phyloP scores from a whole-genome alignment of 2,113 vertebrate genomes.

The Opisthocomus hoazin region DNA sequence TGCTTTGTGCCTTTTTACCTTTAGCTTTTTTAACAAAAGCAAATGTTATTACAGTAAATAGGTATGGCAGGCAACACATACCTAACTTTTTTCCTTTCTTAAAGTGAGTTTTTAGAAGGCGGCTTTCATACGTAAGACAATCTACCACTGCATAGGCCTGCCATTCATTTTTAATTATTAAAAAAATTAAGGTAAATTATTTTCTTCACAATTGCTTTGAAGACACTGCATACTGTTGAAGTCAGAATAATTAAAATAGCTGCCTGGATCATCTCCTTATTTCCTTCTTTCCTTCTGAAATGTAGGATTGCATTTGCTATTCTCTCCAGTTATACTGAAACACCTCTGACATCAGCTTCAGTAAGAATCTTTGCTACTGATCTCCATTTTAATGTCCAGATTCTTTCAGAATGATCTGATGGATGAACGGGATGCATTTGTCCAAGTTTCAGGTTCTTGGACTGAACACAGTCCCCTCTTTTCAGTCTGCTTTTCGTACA shows the following conservation, averaged over 20 bases:
- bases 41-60: background rate
- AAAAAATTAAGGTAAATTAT: background rate
- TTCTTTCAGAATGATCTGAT: background rate
- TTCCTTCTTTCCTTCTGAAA: background rate
- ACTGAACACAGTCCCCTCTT: background rate
- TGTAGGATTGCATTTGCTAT: background rate
- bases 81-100: background rate
- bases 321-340: background rate
- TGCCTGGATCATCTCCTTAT: background rate
- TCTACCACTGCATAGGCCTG: background rate
- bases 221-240: background rate
- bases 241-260: background rate
- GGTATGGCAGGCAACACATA: background rate
- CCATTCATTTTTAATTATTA: background rate
- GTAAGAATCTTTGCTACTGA: background rate
- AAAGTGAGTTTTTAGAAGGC: background rate
- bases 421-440: background rate
- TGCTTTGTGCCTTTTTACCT: background rate
- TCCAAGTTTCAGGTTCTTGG: background rate
- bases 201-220: background rate
- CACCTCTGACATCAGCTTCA: background rate
- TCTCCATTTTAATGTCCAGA: background rate
- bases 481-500: background rate
- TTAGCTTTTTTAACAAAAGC: background rate
- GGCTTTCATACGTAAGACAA: background rate